Conservation (phyloP, 2,888 invertebrate genomes). For the Tipula unca region DNA sequence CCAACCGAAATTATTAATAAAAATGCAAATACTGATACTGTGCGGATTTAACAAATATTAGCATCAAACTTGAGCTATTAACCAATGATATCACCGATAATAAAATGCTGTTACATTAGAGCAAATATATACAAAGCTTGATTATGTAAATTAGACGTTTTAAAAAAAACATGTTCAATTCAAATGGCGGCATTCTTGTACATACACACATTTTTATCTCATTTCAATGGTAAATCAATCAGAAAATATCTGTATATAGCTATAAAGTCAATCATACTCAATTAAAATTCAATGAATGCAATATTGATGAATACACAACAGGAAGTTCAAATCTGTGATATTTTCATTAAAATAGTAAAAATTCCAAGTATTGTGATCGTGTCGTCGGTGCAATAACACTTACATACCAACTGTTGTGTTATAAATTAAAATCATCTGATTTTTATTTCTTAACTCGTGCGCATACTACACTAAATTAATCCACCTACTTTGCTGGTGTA, state of each 20-base stretch:
- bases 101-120: not conserved
- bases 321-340: not conserved
- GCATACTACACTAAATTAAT: not conserved
- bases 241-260: not conserved
- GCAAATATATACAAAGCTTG: not conserved
- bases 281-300: not conserved
- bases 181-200: not conserved
- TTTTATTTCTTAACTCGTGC: not conserved
- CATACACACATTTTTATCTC: not conserved
- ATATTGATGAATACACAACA: not conserved
- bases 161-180: not conserved
- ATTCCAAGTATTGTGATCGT: not conserved
- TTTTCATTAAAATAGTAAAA: too few relatives aligned
- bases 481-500: not conserved
- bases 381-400: not conserved
- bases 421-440: not conserved
- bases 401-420: not conserved
- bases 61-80: not conserved
- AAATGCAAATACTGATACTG: not conserved
- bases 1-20: not conserved
- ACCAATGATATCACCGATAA: not conserved
- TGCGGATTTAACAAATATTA: not conserved
- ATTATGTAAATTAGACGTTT: not conserved
- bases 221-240: not conserved
- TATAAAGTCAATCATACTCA: not conserved